These are phyloP conservation scores for Thaumetopoea pityocampa DNA, from an alignment of 1,140 invertebrate genomes.

Conservation along the genomic window DNA sequence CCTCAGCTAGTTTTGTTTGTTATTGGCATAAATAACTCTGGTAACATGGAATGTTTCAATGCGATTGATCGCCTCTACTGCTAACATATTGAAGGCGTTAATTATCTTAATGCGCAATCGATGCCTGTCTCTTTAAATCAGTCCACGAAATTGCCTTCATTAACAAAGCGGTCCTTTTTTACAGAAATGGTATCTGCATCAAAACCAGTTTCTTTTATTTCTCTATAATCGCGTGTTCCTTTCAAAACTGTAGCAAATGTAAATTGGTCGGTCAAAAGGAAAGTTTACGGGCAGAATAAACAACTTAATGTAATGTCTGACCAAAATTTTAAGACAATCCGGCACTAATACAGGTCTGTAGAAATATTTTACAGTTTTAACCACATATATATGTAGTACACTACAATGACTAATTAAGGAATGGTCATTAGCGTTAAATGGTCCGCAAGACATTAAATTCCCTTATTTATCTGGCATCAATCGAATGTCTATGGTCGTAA, in stretches of 20 bases:
- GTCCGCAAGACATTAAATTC: not conserved
- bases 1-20: too few relatives aligned
- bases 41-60: too few relatives aligned
- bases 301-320: conserved; percentile 7
- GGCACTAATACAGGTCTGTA: too few relatives aligned
- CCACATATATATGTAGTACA: too few relatives aligned
- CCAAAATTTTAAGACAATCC: not conserved
- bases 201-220: conserved; percentile 30
- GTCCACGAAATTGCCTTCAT: conserved; percentile 46
- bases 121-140: conserved; percentile 32
- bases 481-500: conserved; percentile 1
- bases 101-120: conserved; percentile 26
- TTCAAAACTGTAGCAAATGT: conserved; percentile 34
- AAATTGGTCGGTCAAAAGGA: conserved; percentile 22
- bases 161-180: conserved; percentile 33
- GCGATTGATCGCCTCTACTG: too few relatives aligned
- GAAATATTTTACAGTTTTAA: too few relatives aligned
- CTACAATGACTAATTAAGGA: too few relatives aligned
- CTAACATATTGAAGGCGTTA: conserved; percentile 4
- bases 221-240: conserved; percentile 31
- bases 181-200: conserved; percentile 34
- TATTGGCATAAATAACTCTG: too few relatives aligned
- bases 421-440: too few relatives aligned
- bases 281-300: conserved; percentile 21
- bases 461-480: not conserved